A percentile compares a stretch with the other conserved stretches of the same genome.
Conservation (phyloP, 2,888 invertebrate genomes). For the Cephus runcator region DNA sequence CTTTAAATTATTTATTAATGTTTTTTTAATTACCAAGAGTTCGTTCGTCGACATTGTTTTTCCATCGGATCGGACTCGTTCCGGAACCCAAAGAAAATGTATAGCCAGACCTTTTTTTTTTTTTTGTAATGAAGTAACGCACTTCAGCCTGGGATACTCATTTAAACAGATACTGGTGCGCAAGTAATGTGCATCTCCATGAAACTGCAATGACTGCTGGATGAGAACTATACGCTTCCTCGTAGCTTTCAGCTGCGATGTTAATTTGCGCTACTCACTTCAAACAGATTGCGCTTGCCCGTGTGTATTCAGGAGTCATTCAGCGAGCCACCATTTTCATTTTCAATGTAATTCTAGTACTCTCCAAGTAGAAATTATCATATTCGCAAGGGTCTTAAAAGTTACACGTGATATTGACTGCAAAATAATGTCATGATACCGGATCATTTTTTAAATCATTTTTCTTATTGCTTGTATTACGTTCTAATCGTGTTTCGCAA, state of each 20-base stretch:
- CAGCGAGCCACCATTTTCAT: not conserved
- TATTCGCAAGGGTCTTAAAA: not conserved
- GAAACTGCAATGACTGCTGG: not conserved
- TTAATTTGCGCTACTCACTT: conserved; percentile 3
- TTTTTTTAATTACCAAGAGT: not conserved
- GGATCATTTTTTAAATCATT: not conserved
- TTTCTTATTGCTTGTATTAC: too few species aligned
- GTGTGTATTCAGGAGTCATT: not conserved
- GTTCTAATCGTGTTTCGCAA: too few species aligned
- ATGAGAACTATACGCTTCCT: not conserved
- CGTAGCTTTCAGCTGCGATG: not conserved
- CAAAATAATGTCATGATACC: not conserved
- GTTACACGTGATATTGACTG: not conserved
- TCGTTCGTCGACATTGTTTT: too few species aligned
- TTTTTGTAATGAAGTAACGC: not conserved
- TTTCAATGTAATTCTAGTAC: not conserved
- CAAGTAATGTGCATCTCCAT: not conserved
- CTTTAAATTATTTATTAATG: not conserved
- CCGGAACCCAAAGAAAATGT: too few species aligned
- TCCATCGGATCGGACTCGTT: too few species aligned
- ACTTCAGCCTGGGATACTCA: not conserved
- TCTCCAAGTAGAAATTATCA: not conserved
- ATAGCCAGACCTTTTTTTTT: not conserved
- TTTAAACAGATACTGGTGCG: not conserved
- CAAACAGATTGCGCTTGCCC: not conserved